A percentile compares a stretch with the other conserved stretches of the same genome.
phyloP scores from a whole-genome alignment of 2,113 vertebrate genomes.

The Catagonus wagneri region DNA sequence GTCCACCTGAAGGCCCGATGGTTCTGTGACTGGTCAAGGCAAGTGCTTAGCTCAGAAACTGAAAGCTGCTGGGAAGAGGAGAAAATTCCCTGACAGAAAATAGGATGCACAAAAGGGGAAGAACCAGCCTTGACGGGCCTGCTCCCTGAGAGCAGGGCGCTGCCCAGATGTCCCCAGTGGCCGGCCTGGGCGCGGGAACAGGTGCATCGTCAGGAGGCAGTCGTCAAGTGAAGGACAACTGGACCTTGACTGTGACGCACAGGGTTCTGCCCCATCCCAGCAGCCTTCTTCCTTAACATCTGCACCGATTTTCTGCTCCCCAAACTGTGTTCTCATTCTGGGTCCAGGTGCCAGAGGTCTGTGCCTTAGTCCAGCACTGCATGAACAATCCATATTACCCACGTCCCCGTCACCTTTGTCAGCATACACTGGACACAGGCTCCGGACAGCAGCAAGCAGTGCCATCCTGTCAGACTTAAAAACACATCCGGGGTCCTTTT shows the following conservation, averaged over 20 bases:
- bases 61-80: neutral
- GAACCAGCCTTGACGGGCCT: neutral
- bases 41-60: neutral
- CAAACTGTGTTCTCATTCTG: neutral
- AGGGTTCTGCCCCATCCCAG: accelerated
- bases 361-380: neutral
- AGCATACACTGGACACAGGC: accelerated
- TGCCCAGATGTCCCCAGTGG: too few relatives aligned
- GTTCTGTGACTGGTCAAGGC: accelerated
- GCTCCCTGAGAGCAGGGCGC: too few relatives aligned
- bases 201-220: neutral
- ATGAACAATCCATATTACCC: too few relatives aligned
- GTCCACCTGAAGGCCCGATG: accelerated
- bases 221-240: accelerated
- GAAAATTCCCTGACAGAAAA: neutral
- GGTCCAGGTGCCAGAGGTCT: neutral
- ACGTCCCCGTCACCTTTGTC: too few relatives aligned
- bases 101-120: neutral
- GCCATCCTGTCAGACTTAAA: neutral
- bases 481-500: neutral
- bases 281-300: neutral
- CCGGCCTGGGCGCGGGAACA: neutral
- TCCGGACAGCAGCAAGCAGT: neutral
- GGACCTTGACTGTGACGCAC: accelerated
- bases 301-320: accelerated